Conservation (phyloP, 2,888 invertebrate genomes). For the Spodoptera picta region DNA sequence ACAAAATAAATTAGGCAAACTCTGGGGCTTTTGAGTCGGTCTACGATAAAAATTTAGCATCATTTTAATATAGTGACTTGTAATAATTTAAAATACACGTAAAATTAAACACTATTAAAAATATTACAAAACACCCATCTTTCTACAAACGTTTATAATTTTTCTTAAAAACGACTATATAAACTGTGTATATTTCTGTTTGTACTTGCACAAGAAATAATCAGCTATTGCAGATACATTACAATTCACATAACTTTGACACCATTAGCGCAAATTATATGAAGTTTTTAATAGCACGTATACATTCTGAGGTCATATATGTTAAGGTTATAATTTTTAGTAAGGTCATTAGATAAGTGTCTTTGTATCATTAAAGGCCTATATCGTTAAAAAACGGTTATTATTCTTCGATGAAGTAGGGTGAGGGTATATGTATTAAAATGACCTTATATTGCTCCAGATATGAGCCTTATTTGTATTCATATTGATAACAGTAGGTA, state of each 20-base stretch:
- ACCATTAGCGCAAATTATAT: slow-evolving; percentile 32
- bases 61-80: no score
- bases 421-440: no score
- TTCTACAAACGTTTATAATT: neutral
- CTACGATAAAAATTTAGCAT: no score
- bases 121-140: neutral
- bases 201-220: slow-evolving; percentile 19
- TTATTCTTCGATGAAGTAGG: no score
- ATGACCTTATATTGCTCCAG: no score
- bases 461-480: no score
- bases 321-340: slow-evolving; percentile 33
- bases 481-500: no score
- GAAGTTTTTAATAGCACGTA: slow-evolving; percentile 28
- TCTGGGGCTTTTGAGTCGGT: no score
- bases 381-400: no score
- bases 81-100: no score
- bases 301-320: slow-evolving; percentile 20
- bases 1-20: no score
- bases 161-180: neutral
- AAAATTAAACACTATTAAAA: no score
- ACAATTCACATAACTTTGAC: slow-evolving; percentile 41
- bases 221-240: slow-evolving; percentile 11
- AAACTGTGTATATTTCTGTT: slow-evolving; percentile 2
- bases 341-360: slow-evolving; percentile 20
- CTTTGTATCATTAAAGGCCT: neutral